phyloP scores from a whole-genome alignment of 23 tunicate genomes.

The Phallusia fumigata region DNA sequence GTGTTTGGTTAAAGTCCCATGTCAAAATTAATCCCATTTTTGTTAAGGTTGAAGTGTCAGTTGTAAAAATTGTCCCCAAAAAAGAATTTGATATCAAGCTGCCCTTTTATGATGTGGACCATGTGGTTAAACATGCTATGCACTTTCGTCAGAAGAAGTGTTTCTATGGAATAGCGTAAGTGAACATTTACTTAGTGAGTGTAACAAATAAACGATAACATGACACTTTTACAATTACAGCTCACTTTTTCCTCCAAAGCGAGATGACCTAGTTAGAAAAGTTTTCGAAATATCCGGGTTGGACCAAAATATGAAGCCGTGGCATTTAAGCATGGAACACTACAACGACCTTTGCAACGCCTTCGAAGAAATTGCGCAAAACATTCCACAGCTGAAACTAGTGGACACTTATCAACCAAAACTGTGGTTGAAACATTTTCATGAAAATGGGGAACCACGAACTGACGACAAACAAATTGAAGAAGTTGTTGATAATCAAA shows the following conservation, averaged over 20 bases:
- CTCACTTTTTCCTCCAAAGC: constrained; percentile 61
- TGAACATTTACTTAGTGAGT: not conserved
- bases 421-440: constrained; percentile 72
- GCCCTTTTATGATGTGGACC: constrained; percentile 70
- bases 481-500: too few species aligned
- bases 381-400: constrained; percentile 56
- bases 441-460: constrained; percentile 71
- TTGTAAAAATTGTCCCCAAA: constrained; percentile 66
- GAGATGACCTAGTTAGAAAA: constrained; percentile 53
- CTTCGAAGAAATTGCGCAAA: constrained; percentile 69
- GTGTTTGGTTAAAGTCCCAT: too few species aligned
- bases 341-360: constrained; percentile 80
- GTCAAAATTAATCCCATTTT: not conserved
- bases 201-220: not conserved
- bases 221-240: constrained; percentile 12
- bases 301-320: constrained; percentile 17
- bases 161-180: constrained; percentile 49
- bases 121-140: constrained; percentile 71
- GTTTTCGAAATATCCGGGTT: constrained; percentile 71
- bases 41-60: constrained; percentile 67
- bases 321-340: constrained; percentile 39
- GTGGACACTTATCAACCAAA: constrained; percentile 74
- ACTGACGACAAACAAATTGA: not conserved
- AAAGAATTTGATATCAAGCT: constrained; percentile 44
- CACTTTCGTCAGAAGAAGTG: constrained; percentile 47